These are phyloP conservation scores for Chloroclysta siterata DNA, from an alignment of 2,888 invertebrate species.

Conservation along the genomic window DNA sequence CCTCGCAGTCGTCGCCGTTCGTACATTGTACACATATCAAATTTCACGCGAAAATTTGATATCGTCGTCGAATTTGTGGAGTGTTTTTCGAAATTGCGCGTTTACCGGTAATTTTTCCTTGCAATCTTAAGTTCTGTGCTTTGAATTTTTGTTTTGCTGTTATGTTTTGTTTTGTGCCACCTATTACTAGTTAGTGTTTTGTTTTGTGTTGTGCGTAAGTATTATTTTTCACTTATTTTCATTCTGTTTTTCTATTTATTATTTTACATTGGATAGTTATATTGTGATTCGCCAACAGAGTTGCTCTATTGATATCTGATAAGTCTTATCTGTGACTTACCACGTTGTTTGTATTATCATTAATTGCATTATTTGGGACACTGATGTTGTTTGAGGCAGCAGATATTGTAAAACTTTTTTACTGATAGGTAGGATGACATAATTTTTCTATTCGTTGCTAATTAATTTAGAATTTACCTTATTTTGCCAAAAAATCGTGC, in stretches of 20 bases:
- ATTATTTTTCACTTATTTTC: conserved; percentile 48
- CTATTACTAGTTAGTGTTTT: conserved; percentile 59
- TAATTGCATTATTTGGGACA: conserved; percentile 61
- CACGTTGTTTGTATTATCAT: conserved; percentile 59
- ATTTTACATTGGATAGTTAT: conserved; percentile 40
- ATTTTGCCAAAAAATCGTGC: no score
- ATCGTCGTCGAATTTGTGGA: conserved; percentile 78
- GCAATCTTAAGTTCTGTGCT: conserved; percentile 56
- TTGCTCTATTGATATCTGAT: conserved; percentile 77
- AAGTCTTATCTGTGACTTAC: conserved; percentile 66
- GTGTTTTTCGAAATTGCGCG: conserved; percentile 68
- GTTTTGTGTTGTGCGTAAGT: conserved; percentile 70
- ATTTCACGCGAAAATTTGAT: conserved; percentile 83
- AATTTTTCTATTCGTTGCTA: neutral
- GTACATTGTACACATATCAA: conserved; percentile 80
- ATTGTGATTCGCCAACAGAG: conserved; percentile 70
- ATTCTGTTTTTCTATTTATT: conserved; percentile 21
- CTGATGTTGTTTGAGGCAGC: conserved; percentile 20
- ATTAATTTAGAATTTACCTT: neutral
- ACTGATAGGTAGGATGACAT: neutral
- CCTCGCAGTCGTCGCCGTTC: conserved; percentile 46
- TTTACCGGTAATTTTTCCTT: conserved; percentile 64
- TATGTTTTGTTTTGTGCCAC: conserved; percentile 77
- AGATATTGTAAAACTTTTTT: neutral
- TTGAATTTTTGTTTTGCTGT: conserved; percentile 62